Percentiles rank a stretch among this genome's conserved stretches.
phyloP scores from a whole-genome alignment of 2,113 vertebrate species.

The Turnix velox region DNA sequence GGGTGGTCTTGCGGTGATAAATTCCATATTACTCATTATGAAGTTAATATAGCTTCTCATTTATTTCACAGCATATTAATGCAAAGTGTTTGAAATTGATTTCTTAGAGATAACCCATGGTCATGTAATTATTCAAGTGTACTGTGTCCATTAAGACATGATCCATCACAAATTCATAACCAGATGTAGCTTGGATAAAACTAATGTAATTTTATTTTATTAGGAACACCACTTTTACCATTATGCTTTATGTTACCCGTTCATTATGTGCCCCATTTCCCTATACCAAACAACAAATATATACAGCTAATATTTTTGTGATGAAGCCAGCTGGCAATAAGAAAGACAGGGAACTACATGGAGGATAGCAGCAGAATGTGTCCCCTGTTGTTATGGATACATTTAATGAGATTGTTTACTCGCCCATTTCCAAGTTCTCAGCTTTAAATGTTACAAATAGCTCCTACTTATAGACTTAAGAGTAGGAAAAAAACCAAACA shows the following conservation, averaged over 20 bases:
- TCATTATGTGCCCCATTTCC: background rate
- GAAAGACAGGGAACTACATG: background rate
- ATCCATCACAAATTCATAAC: background rate
- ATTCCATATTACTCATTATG: background rate
- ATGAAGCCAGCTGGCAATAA: background rate
- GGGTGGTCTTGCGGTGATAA: background rate
- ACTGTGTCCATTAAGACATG: background rate
- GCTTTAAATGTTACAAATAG: background rate
- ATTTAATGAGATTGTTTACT: background rate
- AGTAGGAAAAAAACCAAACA: background rate
- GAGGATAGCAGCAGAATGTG: background rate
- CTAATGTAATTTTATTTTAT: background rate
- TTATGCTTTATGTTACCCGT: background rate
- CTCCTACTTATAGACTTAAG: background rate
- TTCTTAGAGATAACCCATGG: background rate
- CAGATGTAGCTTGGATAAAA: background rate
- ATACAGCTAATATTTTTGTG: background rate
- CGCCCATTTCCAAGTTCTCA: background rate
- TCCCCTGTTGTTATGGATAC: background rate
- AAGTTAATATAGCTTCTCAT: background rate
- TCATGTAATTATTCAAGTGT: background rate
- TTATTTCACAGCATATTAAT: background rate
- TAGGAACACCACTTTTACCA: background rate
- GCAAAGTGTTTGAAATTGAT: background rate
- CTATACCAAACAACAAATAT: background rate